A percentile compares a stretch with the other conserved stretches of the same genome.
These are phyloP conservation scores for Stylophora pistillata DNA, from an alignment of 64 coral and sea anemone species.

Conservation along the genomic window DNA sequence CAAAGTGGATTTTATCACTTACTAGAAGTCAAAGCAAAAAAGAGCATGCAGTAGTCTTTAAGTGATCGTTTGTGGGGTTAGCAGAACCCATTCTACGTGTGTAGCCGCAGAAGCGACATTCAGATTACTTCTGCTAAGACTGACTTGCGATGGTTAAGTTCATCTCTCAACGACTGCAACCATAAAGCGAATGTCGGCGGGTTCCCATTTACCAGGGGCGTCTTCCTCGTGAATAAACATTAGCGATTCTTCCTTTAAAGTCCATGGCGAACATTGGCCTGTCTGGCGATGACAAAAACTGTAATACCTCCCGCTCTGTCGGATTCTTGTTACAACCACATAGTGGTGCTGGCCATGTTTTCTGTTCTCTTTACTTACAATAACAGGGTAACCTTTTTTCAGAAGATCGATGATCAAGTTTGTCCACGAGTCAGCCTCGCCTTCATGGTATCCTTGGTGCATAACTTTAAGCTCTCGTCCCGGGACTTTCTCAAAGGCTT, in stretches of 20 bases:
- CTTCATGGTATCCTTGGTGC: background rate
- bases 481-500: slow-evolving; percentile 7
- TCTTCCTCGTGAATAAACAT: slow-evolving; percentile 59
- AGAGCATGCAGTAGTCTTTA: no score
- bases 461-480: slow-evolving; percentile 19
- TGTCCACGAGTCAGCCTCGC: slow-evolving; percentile 23
- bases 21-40: background rate
- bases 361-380: slow-evolving; percentile 59
- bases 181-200: slow-evolving; percentile 59
- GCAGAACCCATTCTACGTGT: background rate
- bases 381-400: slow-evolving; percentile 60
- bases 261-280: slow-evolving; percentile 58
- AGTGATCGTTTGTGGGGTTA: no score
- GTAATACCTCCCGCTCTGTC: slow-evolving; percentile 55
- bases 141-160: background rate
- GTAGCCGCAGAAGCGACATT: background rate
- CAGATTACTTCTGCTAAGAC: background rate
- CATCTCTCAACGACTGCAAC: slow-evolving; percentile 55
- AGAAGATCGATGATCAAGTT: slow-evolving; percentile 39
- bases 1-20: background rate
- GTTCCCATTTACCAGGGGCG: slow-evolving; percentile 68
- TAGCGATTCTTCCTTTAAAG: slow-evolving; percentile 29
- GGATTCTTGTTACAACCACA: slow-evolving; percentile 61
- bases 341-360: slow-evolving; percentile 41
- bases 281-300: slow-evolving; percentile 43